Conservation (phyloP, 2,113 vertebrate genomes). For the Sigmodon hispidus region DNA sequence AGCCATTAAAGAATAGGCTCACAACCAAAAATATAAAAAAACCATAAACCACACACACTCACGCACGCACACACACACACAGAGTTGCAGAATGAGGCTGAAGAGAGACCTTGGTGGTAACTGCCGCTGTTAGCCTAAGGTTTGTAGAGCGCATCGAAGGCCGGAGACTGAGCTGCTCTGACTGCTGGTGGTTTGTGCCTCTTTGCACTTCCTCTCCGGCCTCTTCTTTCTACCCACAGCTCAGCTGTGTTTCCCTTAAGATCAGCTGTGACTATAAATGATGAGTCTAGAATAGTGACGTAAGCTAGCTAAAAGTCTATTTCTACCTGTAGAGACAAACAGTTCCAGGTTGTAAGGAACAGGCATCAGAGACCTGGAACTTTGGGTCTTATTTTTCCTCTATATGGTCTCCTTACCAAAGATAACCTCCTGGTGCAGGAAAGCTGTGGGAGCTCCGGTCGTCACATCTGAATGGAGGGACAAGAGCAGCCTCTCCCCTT, state of each 20-base stretch:
- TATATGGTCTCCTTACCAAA: neutral
- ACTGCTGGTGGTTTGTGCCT: neutral
- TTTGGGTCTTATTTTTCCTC: neutral
- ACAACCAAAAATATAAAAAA: too few relatives aligned
- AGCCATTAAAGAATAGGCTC: too few relatives aligned
- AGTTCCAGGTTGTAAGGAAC: neutral
- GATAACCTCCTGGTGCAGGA: neutral
- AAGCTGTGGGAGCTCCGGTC: neutral
- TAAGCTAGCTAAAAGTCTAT: neutral
- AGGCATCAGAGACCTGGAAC: neutral
- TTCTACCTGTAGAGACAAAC: neutral
- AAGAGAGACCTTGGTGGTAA: neutral
- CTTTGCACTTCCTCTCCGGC: neutral
- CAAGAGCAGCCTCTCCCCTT: neutral
- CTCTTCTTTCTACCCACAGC: neutral
- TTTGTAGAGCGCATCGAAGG: neutral
- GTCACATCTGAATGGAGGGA: neutral
- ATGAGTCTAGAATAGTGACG: neutral
- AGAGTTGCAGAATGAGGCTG: neutral
- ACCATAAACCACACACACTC: too few relatives aligned
- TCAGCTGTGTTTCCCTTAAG: neutral
- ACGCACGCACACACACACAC: neutral
- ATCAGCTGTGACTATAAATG: neutral
- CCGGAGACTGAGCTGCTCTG: neutral
- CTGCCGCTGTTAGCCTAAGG: neutral